Evolutionary conservation across 2,797 vertebrate genomes (phyloP), one percentile per base, ranked within the genome.

Genomic region (Scolopax bukidnonensis): DNA sequence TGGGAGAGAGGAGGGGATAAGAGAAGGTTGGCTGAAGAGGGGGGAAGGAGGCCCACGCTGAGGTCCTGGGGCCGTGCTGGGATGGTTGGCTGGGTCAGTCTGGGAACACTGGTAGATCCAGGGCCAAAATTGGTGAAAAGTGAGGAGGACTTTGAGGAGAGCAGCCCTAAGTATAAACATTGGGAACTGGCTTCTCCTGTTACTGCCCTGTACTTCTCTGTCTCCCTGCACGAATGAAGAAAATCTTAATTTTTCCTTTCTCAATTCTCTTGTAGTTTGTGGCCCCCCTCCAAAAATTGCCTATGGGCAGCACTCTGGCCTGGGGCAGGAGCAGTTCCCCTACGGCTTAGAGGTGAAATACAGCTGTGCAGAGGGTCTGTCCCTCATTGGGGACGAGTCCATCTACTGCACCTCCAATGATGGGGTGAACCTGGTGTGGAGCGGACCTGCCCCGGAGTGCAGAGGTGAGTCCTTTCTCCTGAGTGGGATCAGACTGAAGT

Each of bases 121-220:
- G 9, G 30, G 38, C 24, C 70, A 59, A 45, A 87, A 16, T 38
- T 8, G 41, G 12, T 28, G n/a, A 53, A 68, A 11, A 43, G 57
- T 3, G 0, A 30, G 28, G 33, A 54, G 38, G 11, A 7, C 27
- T 6, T 59, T 12, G 43, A 53, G 48, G 30, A 51, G 53, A 81
- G 63, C 8, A 47, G 11, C 9, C n/a, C 3, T 3, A 2, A 13
- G 4, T 18, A 16, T 0, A 8, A 69, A 9, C 4, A 12, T 6
- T 0, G 3, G 27, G 48, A 79, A 6, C 32, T 23, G 45, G 12
- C n/a, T 59, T 27, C 15, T 87, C 11, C 56, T 50, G 6, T 9
- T 10, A 6, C 41, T 41, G 24, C 40, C 27, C 28, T 28, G 45
- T 20, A 0, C 32, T 21, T 36, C n/a, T 33, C 63, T 47, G 11